Conservation (phyloP, 2,888 invertebrate genomes). For the Acrobasis consociella region DNA sequence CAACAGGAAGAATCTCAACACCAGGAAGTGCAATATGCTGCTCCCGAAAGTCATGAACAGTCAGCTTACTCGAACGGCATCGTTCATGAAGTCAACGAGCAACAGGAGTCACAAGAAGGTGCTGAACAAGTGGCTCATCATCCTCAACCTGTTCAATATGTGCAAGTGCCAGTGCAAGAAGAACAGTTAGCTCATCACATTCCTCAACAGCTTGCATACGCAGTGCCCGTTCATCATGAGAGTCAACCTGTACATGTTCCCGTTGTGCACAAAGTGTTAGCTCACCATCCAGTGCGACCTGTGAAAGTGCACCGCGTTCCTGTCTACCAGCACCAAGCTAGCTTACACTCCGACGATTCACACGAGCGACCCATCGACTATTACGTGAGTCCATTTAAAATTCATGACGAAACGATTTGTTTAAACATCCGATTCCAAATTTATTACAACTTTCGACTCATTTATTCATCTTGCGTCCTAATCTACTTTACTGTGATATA, state of each 20-base stretch:
- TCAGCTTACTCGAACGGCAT: slow-evolving; percentile 54
- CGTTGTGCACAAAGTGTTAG: slow-evolving; percentile 32
- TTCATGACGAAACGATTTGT: slow-evolving; percentile 38
- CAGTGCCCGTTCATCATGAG: slow-evolving; percentile 47
- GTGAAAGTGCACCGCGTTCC: slow-evolving; percentile 41
- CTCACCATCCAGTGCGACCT: slow-evolving; percentile 37
- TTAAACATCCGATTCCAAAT: slow-evolving; percentile 51
- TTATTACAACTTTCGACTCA: slow-evolving; percentile 65
- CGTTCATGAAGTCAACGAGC: slow-evolving; percentile 50
- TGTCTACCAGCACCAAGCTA: slow-evolving; percentile 42
- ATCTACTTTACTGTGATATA: slow-evolving; percentile 46
- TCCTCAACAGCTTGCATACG: slow-evolving; percentile 36
- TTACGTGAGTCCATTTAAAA: slow-evolving; percentile 63
- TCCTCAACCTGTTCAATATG: slow-evolving; percentile 43
- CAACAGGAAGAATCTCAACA: slow-evolving; percentile 55
- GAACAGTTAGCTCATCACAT: slow-evolving; percentile 34
- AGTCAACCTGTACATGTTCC: slow-evolving; percentile 40
- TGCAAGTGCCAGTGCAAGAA: slow-evolving; percentile 49
- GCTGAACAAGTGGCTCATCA: slow-evolving; percentile 48
- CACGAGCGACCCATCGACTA: slow-evolving; percentile 73
- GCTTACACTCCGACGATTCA: slow-evolving; percentile 44
- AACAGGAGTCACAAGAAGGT: slow-evolving; percentile 54
- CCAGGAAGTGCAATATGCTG: slow-evolving; percentile 47
- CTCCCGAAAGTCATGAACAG: slow-evolving; percentile 43
- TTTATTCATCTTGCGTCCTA: slow-evolving; percentile 55